Percentiles rank a stretch among this genome's conserved stretches.
These are phyloP conservation scores for Cydia fagiglandana DNA, from an alignment of 1,140 invertebrate genomes.

Conservation along the genomic window DNA sequence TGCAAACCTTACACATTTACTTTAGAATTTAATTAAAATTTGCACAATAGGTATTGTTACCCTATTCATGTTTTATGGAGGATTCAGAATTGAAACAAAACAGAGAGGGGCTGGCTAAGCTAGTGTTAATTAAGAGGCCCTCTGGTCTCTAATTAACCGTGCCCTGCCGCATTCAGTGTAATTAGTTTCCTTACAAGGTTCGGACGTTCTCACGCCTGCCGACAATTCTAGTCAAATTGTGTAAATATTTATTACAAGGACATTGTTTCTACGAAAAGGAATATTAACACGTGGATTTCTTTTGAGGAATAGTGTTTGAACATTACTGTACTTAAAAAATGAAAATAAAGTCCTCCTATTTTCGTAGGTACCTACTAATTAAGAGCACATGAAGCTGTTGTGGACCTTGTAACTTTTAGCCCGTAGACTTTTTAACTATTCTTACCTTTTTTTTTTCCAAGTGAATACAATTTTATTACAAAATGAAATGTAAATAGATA, in stretches of 20 bases:
- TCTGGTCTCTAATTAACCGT: slow-evolving; percentile 76
- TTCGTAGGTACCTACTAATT: no score
- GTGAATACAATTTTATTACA: no score
- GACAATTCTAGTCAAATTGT: slow-evolving; percentile 64
- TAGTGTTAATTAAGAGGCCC: slow-evolving; percentile 78
- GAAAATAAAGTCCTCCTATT: no score
- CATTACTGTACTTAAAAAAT: no score
- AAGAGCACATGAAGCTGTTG: no score
- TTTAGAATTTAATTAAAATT: slow-evolving; percentile 54
- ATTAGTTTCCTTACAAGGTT: slow-evolving; percentile 74
- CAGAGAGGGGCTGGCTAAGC: slow-evolving; percentile 62
- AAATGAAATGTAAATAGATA: no score
- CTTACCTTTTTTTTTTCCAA: no score
- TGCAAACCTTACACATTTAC: slow-evolving; percentile 21
- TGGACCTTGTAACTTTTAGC: no score
- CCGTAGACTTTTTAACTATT: no score
- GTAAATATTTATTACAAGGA: slow-evolving; percentile 47
- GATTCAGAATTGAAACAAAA: slow-evolving; percentile 72
- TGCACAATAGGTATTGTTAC: slow-evolving; percentile 54
- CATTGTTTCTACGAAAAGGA: neutral
- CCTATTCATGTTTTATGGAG: slow-evolving; percentile 58
- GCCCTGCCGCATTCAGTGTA: slow-evolving; percentile 73
- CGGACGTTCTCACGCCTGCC: slow-evolving; percentile 66
- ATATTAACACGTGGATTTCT: neutral
- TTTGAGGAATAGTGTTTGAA: no score